Evolutionary conservation across 2,888 invertebrate species (phyloP), one percentile per base, ranked within the genome.

Genomic region (Hydroisotoma schaefferi): DNA sequence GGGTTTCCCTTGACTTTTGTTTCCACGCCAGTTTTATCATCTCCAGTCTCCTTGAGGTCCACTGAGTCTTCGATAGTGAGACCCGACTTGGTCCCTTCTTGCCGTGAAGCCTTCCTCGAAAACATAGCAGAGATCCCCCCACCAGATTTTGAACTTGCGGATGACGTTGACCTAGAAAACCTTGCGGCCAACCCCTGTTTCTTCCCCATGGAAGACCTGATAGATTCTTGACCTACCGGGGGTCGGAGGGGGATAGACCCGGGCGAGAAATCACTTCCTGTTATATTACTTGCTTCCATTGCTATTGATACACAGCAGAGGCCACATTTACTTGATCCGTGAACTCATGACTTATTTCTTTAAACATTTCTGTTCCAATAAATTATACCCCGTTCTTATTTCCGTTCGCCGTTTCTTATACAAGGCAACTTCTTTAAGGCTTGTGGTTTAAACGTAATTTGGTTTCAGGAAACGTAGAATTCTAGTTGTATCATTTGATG

Each of bases 1-100:
- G n/a, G n/a, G n/a, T n/a, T n/a, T n/a, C n/a, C n/a, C 40, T 57
- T 57, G 23, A 57, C 57, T 51, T 60, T 40, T 52, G 33, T 47
- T 52, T 52, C 38, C 48, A 61, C 37, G 18, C 22, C 22, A 53
- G 38, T 51, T 33, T 22, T 53, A 44, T 51, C 55, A 55, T 59
- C 59, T 44, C 49, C 51, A 48, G 55, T 48, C 12, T 20, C 47
- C 51, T 51, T 49, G 40, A 51, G 51, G 51, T 27, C 58, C 46
- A 29, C 38, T 44, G 48, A 59, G 49, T 47, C 56, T 54, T 59
- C 59, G 59, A 8, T 15, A 10, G 8, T 15, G 8, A 10, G 8
- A 33, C 15, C 33, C 33, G 33, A 33, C 33, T 33, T 33, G 8
- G 15, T 33, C 33, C 15, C 8, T 15, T 33, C 8, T 10, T 43